These are phyloP conservation scores for Myocastor coypus DNA, from an alignment of 2,113 vertebrate genomes.

Conservation along the genomic window DNA sequence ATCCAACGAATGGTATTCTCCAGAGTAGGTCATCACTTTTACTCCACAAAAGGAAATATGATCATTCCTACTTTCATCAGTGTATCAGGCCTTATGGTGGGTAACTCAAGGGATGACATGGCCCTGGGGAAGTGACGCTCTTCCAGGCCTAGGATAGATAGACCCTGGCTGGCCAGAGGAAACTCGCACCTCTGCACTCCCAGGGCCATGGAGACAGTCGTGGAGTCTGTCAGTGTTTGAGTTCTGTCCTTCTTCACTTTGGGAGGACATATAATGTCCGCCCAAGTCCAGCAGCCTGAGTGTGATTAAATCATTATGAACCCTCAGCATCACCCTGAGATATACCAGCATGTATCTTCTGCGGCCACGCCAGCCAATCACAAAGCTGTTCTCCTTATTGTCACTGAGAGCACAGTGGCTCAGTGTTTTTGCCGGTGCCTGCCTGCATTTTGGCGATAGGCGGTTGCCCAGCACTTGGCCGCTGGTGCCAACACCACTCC, in stretches of 20 bases:
- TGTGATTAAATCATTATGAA: conserved; percentile 90
- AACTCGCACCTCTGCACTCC: neutral
- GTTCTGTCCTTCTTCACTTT: conserved; percentile 75
- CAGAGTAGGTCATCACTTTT: conserved; percentile 77
- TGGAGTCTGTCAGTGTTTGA: conserved; percentile 66
- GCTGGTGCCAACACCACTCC: conserved; percentile 81
- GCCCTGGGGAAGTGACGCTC: conserved; percentile 55
- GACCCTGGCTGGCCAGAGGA: conserved; percentile 67
- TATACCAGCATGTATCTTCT: conserved; percentile 86
- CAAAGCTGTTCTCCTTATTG: conserved; percentile 82
- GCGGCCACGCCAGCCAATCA: conserved; percentile 86
- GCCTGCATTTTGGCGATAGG: conserved; percentile 85
- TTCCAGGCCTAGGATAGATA: neutral
- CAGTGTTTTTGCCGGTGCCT: conserved; percentile 85
- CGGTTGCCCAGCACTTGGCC: conserved; percentile 83
- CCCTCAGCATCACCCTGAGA: conserved; percentile 83
- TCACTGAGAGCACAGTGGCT: conserved; percentile 84
- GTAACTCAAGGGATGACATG: conserved; percentile 60
- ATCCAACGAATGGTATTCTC: conserved; percentile 81
- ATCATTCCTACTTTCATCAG: conserved; percentile 79
- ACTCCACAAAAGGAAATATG: conserved; percentile 78
- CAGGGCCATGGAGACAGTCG: neutral
- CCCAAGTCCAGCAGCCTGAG: conserved; percentile 86
- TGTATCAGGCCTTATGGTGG: conserved; percentile 66
- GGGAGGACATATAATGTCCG: conserved; percentile 78